These are phyloP conservation scores for Melanotaenia boesemani DNA, from an alignment of 2,797 vertebrate species.

Conservation along the genomic window DNA sequence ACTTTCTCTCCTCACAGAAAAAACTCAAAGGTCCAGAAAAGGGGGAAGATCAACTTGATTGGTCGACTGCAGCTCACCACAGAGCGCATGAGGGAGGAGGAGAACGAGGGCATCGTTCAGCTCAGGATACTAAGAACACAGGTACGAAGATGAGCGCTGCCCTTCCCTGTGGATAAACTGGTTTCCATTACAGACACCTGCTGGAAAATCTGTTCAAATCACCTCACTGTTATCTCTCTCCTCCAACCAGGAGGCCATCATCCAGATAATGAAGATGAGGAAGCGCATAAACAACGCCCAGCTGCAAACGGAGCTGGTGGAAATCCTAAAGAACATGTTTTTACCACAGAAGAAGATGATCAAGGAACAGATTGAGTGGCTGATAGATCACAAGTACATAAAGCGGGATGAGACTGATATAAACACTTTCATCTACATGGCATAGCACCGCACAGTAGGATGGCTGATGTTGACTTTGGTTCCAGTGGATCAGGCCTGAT, in stretches of 20 bases:
- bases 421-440: constrained; percentile 99
- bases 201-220: background rate
- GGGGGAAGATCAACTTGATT: constrained; percentile 98
- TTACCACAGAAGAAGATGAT: constrained; percentile 99
- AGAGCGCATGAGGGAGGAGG: constrained; percentile 98
- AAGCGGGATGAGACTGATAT: constrained; percentile 97
- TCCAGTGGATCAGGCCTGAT: constrained; percentile 67
- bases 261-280: constrained; percentile 99
- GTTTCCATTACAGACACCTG: constrained; percentile 24
- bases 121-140: constrained; percentile 98
- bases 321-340: constrained; percentile 99
- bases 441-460: constrained; percentile 79
- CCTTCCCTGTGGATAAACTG: constrained; percentile 17
- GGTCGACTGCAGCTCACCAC: constrained; percentile 97
- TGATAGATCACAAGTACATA: constrained; percentile 99
- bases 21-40: constrained; percentile 98
- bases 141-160: constrained; percentile 77
- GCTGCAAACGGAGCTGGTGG: constrained; percentile 99
- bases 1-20: constrained; percentile 84
- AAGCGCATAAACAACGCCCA: constrained; percentile 99
- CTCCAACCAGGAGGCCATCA: constrained; percentile 93
- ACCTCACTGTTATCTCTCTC: background rate
- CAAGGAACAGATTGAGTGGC: constrained; percentile 99
- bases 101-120: constrained; percentile 98
- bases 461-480: constrained; percentile 39